Evolutionary conservation across 2,797 vertebrate species (phyloP).

Genomic region (Enteromius paludinosus): DNA sequence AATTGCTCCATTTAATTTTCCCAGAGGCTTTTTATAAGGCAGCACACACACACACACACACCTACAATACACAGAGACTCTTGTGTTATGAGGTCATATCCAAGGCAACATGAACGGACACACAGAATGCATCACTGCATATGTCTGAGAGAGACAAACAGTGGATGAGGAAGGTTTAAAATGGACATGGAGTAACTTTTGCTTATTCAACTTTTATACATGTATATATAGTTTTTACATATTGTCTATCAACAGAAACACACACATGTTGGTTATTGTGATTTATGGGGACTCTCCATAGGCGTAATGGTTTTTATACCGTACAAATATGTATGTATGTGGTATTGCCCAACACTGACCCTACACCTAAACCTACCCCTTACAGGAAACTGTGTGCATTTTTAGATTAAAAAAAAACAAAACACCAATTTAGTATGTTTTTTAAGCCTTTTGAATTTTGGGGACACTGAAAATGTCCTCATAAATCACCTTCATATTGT

Average conservation of each 20-base stretch:
- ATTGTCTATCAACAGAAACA: neutral
- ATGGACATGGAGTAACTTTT: neutral
- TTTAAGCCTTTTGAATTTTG: too few relatives aligned
- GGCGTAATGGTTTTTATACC: too few relatives aligned
- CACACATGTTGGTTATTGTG: too few relatives aligned
- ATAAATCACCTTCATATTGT: too few relatives aligned
- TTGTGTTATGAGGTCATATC: constrained; percentile 38
- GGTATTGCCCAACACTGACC: too few relatives aligned
- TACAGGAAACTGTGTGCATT: too few relatives aligned
- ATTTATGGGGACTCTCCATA: too few relatives aligned
- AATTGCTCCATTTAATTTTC: constrained; percentile 40
- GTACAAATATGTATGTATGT: too few relatives aligned
- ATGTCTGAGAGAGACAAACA: constrained; percentile 32
- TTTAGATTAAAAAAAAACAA: too few relatives aligned
- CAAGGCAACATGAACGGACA: constrained; percentile 29
- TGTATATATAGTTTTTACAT: neutral
- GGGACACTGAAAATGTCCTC: too few relatives aligned
- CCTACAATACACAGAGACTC: neutral
- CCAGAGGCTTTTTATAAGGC: constrained; percentile 22
- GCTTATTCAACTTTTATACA: neutral
- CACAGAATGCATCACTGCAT: constrained; percentile 59
- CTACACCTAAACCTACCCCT: too few relatives aligned
- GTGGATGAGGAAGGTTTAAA: neutral
- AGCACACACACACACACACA: neutral
- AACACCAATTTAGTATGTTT: too few relatives aligned